Conservation (phyloP, 2,888 invertebrate genomes). For the Sipha maydis region DNA sequence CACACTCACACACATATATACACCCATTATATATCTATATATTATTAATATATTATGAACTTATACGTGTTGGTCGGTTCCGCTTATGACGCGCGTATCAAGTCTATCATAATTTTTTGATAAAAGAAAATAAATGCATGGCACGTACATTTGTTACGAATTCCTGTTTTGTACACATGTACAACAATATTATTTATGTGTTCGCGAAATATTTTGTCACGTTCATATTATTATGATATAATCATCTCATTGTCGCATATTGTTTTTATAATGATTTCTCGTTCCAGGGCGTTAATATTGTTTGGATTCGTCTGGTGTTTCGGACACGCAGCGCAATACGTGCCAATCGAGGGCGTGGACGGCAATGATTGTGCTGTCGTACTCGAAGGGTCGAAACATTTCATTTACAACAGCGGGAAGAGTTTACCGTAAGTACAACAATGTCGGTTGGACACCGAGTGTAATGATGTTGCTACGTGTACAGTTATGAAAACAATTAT, state of each 20-base stretch:
- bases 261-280: background rate
- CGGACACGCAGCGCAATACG: conserved; percentile 60
- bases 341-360: conserved; percentile 61
- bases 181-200: background rate
- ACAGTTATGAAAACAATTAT: background rate
- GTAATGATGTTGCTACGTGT: background rate
- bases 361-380: conserved; percentile 62
- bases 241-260: background rate
- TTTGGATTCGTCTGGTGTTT: conserved; percentile 26
- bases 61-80: background rate
- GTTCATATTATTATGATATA: background rate
- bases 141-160: background rate
- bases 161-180: too few relatives aligned
- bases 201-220: background rate
- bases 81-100: conserved; percentile 19
- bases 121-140: background rate
- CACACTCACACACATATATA: background rate
- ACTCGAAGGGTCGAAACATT: conserved; percentile 57
- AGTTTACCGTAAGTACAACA: conserved; percentile 34
- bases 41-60: background rate
- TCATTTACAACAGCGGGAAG: conserved; percentile 51
- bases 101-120: background rate
- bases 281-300: conserved; percentile 17
- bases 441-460: background rate
- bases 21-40: background rate